Base-by-base conservation (phyloP, 2,113 vertebrate genomes). In the Nesospiza acunhae region DNA sequence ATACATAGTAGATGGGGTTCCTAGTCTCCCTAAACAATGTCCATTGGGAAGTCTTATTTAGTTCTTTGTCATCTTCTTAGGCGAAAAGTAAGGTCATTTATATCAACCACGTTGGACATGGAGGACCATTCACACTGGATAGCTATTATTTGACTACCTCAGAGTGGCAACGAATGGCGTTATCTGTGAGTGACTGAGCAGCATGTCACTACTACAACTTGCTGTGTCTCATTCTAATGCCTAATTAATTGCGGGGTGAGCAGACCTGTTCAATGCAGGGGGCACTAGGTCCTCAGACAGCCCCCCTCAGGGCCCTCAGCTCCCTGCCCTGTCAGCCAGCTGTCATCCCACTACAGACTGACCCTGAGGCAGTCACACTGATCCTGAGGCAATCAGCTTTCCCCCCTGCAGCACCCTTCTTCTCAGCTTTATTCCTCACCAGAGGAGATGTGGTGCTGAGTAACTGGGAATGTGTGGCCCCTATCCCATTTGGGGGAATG, bases 331-430 rank as follows among this genome's bases (percentile, higher is more conserved):
- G 0, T 33, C 37, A 49, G 60, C 27, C 27, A 35, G 53, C n/a
- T 42, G 50, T 59, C 59, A 67, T 33, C 46, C 60, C 42, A 46
- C 44, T 15, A 30, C 13, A 53, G 56, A 26, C 19, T 27, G 23
- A n/a, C 46, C 28, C 53, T 58, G 11, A 59, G 37, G 28, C 52
- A 3, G 27, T 28, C 15, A 52, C 15, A 52, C 5, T 30, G 26
- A 41, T 62, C 28, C 58, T 56, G 41, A 55, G 22, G 55, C 37
- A 74, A 33, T 9, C 55, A 70, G 0, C 75, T 46, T 6, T 44
- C 12, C 3, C 16, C 8, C 3, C 35, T 33, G 56, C 30, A 24
- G 10, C 1, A 10, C 19, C 2, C 7, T 2, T 3, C 62, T 68
- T 33, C 74, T 60, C 81, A 56, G 30, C 44, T 49, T 1, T 55